phyloP scores from a whole-genome alignment of 1,140 invertebrate species.

The Polyergus mexicanus region DNA sequence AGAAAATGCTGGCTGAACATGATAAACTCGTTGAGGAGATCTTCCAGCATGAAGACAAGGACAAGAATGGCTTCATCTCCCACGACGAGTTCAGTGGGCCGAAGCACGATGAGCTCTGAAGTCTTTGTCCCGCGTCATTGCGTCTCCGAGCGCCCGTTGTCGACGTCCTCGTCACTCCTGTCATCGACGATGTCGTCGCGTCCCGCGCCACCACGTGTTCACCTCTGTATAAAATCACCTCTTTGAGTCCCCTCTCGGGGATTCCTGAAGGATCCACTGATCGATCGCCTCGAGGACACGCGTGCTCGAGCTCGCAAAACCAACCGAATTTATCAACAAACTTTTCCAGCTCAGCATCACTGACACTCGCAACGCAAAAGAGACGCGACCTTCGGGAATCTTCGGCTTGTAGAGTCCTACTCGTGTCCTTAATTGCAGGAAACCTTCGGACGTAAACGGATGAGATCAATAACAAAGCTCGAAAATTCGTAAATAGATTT shows the following conservation, averaged over 20 bases:
- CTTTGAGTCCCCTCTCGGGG: conserved; percentile 61
- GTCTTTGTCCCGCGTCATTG: conserved; percentile 58
- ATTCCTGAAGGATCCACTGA: conserved; percentile 47
- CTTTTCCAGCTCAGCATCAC: conserved; percentile 5
- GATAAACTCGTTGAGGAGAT: conserved; percentile 98
- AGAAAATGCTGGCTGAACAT: conserved; percentile 95
- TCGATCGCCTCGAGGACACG: conserved; percentile 37
- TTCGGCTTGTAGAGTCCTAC: neutral
- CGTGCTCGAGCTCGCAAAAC: conserved; percentile 11
- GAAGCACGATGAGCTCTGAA: conserved; percentile 98
- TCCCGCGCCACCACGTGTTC: conserved; percentile 73
- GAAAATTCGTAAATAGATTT: neutral
- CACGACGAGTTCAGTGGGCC: conserved; percentile 98
- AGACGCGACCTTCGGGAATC: conserved; percentile 30
- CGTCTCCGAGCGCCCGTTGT: conserved; percentile 67
- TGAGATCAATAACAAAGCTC: conserved; percentile 30
- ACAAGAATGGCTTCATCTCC: conserved; percentile 98
- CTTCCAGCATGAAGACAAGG: conserved; percentile 98
- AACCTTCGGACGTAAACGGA: conserved; percentile 27
- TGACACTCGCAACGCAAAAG: neutral
- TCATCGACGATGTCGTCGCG: conserved; percentile 45
- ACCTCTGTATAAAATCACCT: conserved; percentile 65
- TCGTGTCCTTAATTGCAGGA: conserved; percentile 21
- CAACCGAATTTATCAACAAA: conserved; percentile 22
- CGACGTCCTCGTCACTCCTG: conserved; percentile 11